Evolutionary conservation across 2,888 invertebrate genomes (phyloP).

Genomic region (Bhutanitis thaidina): DNA sequence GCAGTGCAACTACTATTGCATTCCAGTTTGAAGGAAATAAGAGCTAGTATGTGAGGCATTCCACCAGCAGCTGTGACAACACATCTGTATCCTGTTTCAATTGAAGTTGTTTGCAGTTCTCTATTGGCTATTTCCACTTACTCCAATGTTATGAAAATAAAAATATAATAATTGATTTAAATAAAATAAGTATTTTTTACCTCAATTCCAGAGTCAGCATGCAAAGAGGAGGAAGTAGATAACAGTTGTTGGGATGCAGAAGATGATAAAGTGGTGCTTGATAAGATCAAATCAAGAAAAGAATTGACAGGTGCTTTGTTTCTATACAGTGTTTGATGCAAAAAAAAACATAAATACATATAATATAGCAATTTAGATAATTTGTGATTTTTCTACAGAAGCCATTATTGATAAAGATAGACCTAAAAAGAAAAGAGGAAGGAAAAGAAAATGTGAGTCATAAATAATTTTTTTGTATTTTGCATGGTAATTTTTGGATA

Average conservation of each 20-base stretch:
- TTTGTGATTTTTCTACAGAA: slow-evolving; percentile 30
- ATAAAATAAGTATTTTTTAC: neutral
- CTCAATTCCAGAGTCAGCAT: slow-evolving; percentile 37
- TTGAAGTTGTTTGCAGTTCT: too few relatives aligned
- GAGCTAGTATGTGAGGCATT: too few relatives aligned
- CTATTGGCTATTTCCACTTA: too few relatives aligned
- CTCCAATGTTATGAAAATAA: too few relatives aligned
- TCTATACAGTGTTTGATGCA: neutral
- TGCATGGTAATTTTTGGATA: neutral
- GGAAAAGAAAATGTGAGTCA: slow-evolving; percentile 54
- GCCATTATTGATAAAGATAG: slow-evolving; percentile 28
- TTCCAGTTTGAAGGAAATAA: too few relatives aligned
- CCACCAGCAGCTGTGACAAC: too few relatives aligned
- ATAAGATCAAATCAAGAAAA: slow-evolving; percentile 24
- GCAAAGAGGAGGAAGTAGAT: slow-evolving; percentile 35
- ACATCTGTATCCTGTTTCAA: too few relatives aligned
- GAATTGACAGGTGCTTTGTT: slow-evolving; percentile 1
- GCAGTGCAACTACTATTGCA: too few relatives aligned
- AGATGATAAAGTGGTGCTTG: slow-evolving; percentile 53
- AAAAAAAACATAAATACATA: neutral
- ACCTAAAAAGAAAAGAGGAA: slow-evolving; percentile 55
- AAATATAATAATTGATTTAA: too few relatives aligned
- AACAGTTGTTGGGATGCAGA: slow-evolving; percentile 63
- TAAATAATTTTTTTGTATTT: neutral
- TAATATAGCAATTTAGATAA: neutral